Conservation (phyloP, 2,888 invertebrate genomes). For the Hyposoter dolosus region DNA sequence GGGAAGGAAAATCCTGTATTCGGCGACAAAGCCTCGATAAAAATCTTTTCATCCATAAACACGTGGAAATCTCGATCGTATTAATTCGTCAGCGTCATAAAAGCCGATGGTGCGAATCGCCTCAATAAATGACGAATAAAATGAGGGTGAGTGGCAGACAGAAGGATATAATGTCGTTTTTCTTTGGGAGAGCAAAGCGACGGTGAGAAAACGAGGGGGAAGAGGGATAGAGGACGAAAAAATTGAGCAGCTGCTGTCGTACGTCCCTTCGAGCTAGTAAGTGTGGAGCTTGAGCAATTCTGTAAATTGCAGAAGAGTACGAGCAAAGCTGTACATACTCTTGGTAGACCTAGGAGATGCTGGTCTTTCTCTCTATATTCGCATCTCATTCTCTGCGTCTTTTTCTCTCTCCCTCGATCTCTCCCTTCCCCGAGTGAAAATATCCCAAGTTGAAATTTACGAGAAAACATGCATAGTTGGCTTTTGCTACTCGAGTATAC, state of each 20-base stretch:
- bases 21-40: not conserved
- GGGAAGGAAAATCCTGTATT: not conserved
- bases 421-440: constrained; percentile 15
- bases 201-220: not conserved
- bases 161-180: constrained; percentile 2
- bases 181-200: not conserved
- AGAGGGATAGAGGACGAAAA: not conserved
- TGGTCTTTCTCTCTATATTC: constrained; percentile 6
- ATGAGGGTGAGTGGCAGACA: not conserved
- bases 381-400: constrained; percentile 9
- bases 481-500: constrained; percentile 11
- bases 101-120: constrained; percentile 23
- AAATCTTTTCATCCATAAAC: not conserved
- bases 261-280: constrained; percentile 28
- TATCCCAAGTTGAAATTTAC: constrained; percentile 52
- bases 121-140: constrained; percentile 10
- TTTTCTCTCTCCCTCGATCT: not conserved
- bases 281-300: constrained; percentile 27
- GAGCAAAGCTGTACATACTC: constrained; percentile 32
- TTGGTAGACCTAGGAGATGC: constrained; percentile 26
- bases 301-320: constrained; percentile 16
- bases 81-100: not conserved
- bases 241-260: constrained; percentile 48
- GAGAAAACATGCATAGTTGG: constrained; percentile 34
- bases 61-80: constrained; percentile 3